Base-by-base conservation (phyloP, 2,888 invertebrate genomes). In the Mimachlamys varia region DNA sequence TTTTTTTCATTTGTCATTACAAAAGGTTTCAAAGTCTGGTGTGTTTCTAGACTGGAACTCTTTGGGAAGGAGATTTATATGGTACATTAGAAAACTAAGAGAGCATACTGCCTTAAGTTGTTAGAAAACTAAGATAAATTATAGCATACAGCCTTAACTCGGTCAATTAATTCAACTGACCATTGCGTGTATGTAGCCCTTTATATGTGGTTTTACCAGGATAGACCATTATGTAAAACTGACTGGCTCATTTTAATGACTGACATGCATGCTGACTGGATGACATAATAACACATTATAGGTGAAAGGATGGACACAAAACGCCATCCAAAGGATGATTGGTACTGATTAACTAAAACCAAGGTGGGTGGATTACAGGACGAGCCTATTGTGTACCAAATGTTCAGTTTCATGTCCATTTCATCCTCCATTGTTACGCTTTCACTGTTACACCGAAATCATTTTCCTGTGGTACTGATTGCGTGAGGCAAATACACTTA, bases 211-310 rank as follows among this genome's bases (percentile, higher is more conserved):
- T 53, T 53, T 10, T 12, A 53, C 19, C 53, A 53, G 53, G 2
- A 17, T 15, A 12, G 53, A 53, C 53, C 13, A 19, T 58, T 76
- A 33, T 33, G 33, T 76, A 76, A 76, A 27, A 33, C 12, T 33
- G 33, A 33, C 76, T 76, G 76, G 76, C 12, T 33, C 19, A 22
- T 33, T 76, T 76, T 76, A 33, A 76, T 76, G 76, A 76, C 76
- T 15, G 22, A 53, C 53, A 53, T 53, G 76, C 53, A 53, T 10
- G 76, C 76, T 76, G 76, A 76, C 76, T 22, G 13, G 33, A 15
- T 76, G 76, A 76, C 76, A 76, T 76, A 76, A 76, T 33, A 76
- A 76, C 76, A 76, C 76, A 76, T 76, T 76, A 76, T 10, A 76
- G 76, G 33, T 76, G 27, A 76, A 76, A 76, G 76, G 76, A 27